phyloP scores from a whole-genome alignment of 2,888 invertebrate genomes.

The Catocala sponsa region DNA sequence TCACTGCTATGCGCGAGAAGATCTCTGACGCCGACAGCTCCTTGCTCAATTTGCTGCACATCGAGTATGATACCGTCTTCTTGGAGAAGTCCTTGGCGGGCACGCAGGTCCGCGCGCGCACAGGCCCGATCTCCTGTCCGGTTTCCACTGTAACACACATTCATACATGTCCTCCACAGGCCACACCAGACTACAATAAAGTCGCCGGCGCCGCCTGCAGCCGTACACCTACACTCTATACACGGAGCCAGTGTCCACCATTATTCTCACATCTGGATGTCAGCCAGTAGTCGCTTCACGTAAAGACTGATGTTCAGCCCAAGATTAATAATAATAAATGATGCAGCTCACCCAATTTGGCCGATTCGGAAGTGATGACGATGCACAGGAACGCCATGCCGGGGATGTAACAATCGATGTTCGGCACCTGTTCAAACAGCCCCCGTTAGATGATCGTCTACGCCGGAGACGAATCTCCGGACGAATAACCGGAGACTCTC shows the following conservation, averaged over 20 bases:
- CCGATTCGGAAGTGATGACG: slow-evolving; percentile 82
- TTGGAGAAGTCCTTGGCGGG: slow-evolving; percentile 82
- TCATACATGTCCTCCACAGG: neutral
- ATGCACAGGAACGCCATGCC: slow-evolving; percentile 83
- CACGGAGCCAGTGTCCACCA: too few species aligned
- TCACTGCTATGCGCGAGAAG: slow-evolving; percentile 79
- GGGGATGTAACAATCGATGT: slow-evolving; percentile 84
- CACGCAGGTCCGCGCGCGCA: slow-evolving; percentile 82
- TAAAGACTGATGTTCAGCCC: too few species aligned
- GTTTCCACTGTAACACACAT: slow-evolving; percentile 72
- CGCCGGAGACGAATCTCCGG: too few species aligned
- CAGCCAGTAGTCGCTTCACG: too few species aligned
- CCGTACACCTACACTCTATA: too few species aligned
- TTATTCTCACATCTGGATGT: too few species aligned
- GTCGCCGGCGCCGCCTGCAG: too few species aligned
- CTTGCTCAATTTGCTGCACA: slow-evolving; percentile 82
- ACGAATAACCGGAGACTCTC: too few species aligned
- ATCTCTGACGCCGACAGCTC: slow-evolving; percentile 82
- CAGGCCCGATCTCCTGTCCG: slow-evolving; percentile 82
- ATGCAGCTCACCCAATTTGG: slow-evolving; percentile 73
- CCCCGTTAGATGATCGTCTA: neutral
- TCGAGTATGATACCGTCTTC: slow-evolving; percentile 80
- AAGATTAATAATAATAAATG: too few species aligned
- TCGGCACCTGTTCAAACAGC: slow-evolving; percentile 70
- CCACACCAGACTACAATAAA: too few species aligned